These are phyloP conservation scores for Eubucco bourcierii DNA, from an alignment of 2,113 vertebrate genomes.

Conservation along the genomic window DNA sequence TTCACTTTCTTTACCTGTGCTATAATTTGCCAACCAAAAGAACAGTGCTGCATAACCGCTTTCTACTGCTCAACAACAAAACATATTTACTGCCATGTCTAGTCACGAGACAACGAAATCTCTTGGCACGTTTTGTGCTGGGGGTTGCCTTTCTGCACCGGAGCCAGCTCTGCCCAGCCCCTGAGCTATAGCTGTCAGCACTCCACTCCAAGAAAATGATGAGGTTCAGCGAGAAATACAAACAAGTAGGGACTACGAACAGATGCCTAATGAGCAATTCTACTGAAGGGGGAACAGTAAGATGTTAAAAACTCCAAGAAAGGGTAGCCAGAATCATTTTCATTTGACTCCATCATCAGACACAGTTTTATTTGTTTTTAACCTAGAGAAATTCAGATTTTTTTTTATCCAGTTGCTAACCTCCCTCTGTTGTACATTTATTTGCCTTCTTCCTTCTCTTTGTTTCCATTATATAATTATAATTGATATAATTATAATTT, in stretches of 20 bases:
- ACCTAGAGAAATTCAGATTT: background rate
- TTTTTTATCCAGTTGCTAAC: background rate
- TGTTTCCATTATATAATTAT: background rate
- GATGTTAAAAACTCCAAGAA: background rate
- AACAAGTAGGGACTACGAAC: background rate
- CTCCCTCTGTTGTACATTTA: background rate
- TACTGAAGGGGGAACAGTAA: background rate
- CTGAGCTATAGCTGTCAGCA: background rate
- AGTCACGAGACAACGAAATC: background rate
- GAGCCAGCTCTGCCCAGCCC: background rate
- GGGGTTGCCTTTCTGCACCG: background rate
- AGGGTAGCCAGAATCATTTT: background rate
- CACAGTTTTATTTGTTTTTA: background rate
- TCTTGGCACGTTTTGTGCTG: background rate
- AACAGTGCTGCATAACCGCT: background rate
- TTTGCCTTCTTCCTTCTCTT: background rate
- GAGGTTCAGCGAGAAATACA: background rate
- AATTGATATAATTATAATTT: background rate
- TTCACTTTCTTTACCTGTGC: background rate
- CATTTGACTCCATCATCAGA: background rate
- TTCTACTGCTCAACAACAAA: background rate
- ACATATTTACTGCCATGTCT: background rate
- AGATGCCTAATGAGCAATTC: background rate
- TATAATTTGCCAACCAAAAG: background rate
- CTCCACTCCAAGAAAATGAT: background rate